These are phyloP conservation scores for Xestobium rufovillosum DNA, from an alignment of 2,888 invertebrate species.

Conservation along the genomic window DNA sequence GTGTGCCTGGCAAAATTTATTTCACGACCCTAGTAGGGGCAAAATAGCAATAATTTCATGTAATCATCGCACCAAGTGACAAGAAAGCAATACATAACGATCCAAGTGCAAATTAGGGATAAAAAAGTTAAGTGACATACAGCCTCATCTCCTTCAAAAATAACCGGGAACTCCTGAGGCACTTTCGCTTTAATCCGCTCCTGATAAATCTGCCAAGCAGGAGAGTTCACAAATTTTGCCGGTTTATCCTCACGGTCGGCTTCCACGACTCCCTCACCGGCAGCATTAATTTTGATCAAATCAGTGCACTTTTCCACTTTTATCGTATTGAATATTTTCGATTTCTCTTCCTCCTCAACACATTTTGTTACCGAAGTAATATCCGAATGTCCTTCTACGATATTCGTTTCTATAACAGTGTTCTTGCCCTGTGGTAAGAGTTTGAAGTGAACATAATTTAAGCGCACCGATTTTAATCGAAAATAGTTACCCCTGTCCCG, in stretches of 20 bases:
- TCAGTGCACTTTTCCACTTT: no score
- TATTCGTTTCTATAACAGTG: slow-evolving; percentile 23
- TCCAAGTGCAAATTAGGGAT: slow-evolving; percentile 16
- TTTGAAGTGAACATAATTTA: no score
- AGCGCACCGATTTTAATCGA: no score
- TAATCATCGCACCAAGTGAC: no score
- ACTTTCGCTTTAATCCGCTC: slow-evolving; percentile 21
- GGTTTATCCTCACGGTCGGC: slow-evolving; percentile 13
- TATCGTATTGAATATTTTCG: not conserved
- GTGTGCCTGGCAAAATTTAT: no score
- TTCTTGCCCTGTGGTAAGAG: no score
- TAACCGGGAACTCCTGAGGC: slow-evolving; percentile 32
- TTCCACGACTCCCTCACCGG: slow-evolving; percentile 21
- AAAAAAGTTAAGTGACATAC: slow-evolving; percentile 26
- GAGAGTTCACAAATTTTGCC: slow-evolving; percentile 6
- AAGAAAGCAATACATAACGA: no score
- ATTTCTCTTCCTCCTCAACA: slow-evolving; percentile 13
- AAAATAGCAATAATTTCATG: no score
- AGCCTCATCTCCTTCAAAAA: slow-evolving; percentile 35
- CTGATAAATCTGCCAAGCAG: slow-evolving; percentile 18
- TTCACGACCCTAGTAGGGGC: no score
- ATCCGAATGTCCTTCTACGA: slow-evolving; percentile 31
- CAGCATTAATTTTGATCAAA: no score
- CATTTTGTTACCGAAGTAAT: slow-evolving; percentile 34
- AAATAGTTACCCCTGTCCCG: no score